These are phyloP conservation scores for Hofmannophila pseudospretella DNA, from an alignment of 2,888 invertebrate species.

Conservation along the genomic window DNA sequence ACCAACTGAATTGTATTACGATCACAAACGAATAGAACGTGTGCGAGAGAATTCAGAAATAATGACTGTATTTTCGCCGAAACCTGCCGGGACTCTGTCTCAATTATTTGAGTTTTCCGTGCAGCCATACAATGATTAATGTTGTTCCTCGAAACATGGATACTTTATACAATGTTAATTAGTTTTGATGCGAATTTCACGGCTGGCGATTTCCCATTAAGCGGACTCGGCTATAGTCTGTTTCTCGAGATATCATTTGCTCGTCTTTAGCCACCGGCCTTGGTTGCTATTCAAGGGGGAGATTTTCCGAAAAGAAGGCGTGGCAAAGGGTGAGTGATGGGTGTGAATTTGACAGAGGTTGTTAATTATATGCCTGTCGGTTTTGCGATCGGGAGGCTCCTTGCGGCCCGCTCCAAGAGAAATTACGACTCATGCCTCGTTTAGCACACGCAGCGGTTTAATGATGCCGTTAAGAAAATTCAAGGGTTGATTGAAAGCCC, in stretches of 20 bases:
- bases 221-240: background rate
- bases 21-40: background rate
- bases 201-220: constrained; percentile 10
- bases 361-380: constrained; percentile 63
- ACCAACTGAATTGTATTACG: background rate
- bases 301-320: constrained; percentile 35
- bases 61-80: constrained; percentile 6
- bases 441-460: constrained; percentile 45
- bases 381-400: constrained; percentile 34
- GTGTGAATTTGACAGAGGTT: constrained; percentile 65
- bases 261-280: constrained; percentile 1
- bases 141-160: constrained; percentile 10
- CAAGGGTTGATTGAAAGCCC: constrained; percentile 29
- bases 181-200: constrained; percentile 18
- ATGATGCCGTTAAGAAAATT: constrained; percentile 46
- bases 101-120: constrained; percentile 10
- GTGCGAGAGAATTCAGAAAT: constrained; percentile 4
- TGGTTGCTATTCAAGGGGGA: constrained; percentile 34
- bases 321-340: constrained; percentile 37
- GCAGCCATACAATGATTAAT: constrained; percentile 10
- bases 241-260: constrained; percentile 5
- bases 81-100: constrained; percentile 8
- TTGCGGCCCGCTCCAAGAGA: constrained; percentile 42
- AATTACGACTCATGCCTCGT: constrained; percentile 50
- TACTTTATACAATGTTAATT: constrained; percentile 21